phyloP scores from a whole-genome alignment of 1,140 invertebrate species.

The Aphelenchoides fujianensis region DNA sequence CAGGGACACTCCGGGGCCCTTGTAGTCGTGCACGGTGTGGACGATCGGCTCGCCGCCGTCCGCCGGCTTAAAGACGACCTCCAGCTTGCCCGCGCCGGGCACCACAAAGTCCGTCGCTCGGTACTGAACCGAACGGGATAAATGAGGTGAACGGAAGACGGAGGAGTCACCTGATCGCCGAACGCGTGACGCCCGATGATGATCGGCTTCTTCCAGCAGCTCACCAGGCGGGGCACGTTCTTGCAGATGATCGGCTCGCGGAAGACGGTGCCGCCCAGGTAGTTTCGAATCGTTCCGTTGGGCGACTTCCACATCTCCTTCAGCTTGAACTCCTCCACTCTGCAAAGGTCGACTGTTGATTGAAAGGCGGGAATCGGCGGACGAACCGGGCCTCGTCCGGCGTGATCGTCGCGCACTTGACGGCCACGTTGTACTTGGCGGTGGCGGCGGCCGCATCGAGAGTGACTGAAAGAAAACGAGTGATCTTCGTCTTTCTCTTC shows the following conservation, averaged over 20 bases:
- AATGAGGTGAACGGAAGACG: conserved; percentile 1
- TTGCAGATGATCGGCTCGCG: conserved; percentile 95
- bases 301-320: conserved; percentile 99
- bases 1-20: conserved; percentile 78
- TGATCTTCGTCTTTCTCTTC: conserved; percentile 11
- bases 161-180: conserved; percentile 79
- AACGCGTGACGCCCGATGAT: conserved; percentile 96
- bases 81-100: conserved; percentile 79
- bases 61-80: conserved; percentile 75
- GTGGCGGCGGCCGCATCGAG: conserved; percentile 93
- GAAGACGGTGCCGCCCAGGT: conserved; percentile 86
- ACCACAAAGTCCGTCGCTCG: conserved; percentile 92
- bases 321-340: conserved; percentile 79
- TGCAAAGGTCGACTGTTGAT: conserved; percentile 39
- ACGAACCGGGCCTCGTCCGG: conserved; percentile 90
- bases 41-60: conserved; percentile 64
- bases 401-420: conserved; percentile 98
- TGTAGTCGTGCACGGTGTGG: conserved; percentile 70
- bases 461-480: conserved; percentile 73
- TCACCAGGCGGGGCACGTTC: conserved; percentile 90
- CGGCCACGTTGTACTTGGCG: conserved; percentile 93
- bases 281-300: conserved; percentile 97
- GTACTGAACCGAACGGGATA: conserved; percentile 69
- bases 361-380: not conserved
- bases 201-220: conserved; percentile 92